phyloP scores from a whole-genome alignment of 1,140 invertebrate genomes.

The Cyrtorhinus lividipennis region DNA sequence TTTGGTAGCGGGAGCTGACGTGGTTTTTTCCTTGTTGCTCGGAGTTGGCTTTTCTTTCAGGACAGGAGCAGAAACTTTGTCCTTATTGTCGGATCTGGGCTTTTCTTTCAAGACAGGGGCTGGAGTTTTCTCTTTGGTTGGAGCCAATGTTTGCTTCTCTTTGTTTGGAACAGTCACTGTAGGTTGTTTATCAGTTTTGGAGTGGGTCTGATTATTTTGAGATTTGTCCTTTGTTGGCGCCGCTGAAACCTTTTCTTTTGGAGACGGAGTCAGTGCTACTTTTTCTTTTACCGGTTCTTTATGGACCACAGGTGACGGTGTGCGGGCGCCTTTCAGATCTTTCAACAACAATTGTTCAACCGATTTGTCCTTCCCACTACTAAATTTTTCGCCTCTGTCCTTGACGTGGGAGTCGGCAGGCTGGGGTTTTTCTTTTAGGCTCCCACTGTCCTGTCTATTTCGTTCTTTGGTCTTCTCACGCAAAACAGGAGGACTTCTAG shows the following conservation, averaged over 20 bases:
- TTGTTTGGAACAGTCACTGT: constrained; percentile 27
- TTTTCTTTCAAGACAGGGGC: too few relatives aligned
- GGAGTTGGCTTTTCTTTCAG: constrained; percentile 23
- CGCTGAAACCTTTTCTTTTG: background rate
- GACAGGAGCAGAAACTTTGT: background rate
- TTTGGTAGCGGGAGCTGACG: constrained; percentile 35
- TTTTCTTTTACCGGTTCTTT: too few relatives aligned
- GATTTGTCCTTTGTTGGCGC: background rate
- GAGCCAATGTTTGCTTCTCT: constrained; percentile 31
- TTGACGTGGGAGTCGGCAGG: background rate
- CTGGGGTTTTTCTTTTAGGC: background rate
- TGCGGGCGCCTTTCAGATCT: background rate
- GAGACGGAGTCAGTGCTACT: too few relatives aligned
- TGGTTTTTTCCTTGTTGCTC: constrained; percentile 32
- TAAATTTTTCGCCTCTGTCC: background rate
- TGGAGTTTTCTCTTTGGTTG: constrained; percentile 29
- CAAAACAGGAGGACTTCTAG: background rate
- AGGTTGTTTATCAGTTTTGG: too few relatives aligned
- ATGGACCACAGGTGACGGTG: background rate
- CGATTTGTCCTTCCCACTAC: background rate
- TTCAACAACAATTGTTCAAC: background rate
- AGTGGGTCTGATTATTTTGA: too few relatives aligned
- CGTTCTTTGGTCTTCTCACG: background rate
- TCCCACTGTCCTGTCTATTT: background rate
- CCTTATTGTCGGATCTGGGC: background rate